Evolutionary conservation across 2,113 vertebrate genomes (phyloP).

Genomic region (Ivindomyrus marchei): DNA sequence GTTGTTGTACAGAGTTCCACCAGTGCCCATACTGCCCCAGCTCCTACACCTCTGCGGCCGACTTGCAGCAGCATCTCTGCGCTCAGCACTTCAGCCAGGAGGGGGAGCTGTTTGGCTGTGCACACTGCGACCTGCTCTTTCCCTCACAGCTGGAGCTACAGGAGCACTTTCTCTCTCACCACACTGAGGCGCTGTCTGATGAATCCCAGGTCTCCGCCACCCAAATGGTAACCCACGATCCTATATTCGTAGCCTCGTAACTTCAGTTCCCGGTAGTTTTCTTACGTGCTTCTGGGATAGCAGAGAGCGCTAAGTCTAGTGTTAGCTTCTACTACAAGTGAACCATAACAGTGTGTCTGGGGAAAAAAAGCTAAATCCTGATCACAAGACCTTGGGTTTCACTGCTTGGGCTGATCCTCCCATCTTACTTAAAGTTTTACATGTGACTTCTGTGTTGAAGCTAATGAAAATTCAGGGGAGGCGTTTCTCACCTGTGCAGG

Average conservation of each 20-base stretch:
- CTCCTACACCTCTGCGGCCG: slow-evolving; percentile 55
- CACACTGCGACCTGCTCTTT: slow-evolving; percentile 65
- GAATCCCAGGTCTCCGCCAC: slow-evolving; percentile 49
- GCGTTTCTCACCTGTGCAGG: slow-evolving; percentile 47
- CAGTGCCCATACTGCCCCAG: slow-evolving; percentile 57
- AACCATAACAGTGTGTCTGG: background rate
- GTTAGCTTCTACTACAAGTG: background rate
- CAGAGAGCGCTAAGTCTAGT: background rate
- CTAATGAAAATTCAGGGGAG: background rate
- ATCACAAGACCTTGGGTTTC: background rate
- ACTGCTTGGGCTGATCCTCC: background rate
- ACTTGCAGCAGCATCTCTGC: slow-evolving; percentile 65
- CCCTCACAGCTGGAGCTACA: slow-evolving; percentile 63
- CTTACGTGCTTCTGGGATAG: background rate
- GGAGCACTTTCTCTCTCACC: slow-evolving; percentile 61
- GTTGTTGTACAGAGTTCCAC: slow-evolving; percentile 1
- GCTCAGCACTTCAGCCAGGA: slow-evolving; percentile 55
- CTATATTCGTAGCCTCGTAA: background rate
- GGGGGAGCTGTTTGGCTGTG: slow-evolving; percentile 56
- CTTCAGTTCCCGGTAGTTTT: background rate
- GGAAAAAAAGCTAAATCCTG: background rate
- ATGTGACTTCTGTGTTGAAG: background rate
- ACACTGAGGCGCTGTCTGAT: slow-evolving; percentile 50
- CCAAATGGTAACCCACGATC: slow-evolving; percentile 47
- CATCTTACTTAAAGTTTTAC: background rate